Evolutionary conservation across 1,140 invertebrate species (phyloP).

Genomic region (Calliphora vicina): DNA sequence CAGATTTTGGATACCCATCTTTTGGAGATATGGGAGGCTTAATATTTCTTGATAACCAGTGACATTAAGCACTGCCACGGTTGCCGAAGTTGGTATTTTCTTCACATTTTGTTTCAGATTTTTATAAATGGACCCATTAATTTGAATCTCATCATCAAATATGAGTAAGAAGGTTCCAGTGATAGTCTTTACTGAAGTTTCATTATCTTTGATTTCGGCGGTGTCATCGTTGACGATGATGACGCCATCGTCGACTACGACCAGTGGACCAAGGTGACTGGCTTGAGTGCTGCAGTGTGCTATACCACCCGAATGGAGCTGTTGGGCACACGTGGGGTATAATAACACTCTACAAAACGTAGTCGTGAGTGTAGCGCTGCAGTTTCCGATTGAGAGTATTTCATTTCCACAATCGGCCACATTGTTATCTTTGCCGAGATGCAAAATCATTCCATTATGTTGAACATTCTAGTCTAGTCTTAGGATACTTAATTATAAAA

Average conservation of each 20-base stretch:
- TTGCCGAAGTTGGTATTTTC: slow-evolving; percentile 22
- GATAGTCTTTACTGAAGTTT: neutral
- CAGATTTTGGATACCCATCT: too few species aligned
- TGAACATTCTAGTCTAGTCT: too few species aligned
- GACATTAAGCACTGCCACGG: neutral
- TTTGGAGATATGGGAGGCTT: too few species aligned
- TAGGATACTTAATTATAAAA: too few species aligned
- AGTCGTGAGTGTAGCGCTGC: slow-evolving; percentile 8
- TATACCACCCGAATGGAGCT: neutral
- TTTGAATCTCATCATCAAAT: slow-evolving; percentile 10
- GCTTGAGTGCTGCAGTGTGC: neutral
- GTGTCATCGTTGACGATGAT: neutral
- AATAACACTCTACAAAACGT: neutral
- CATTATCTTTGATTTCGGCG: neutral
- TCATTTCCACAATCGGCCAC: slow-evolving; percentile 12
- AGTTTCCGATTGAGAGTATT: slow-evolving; percentile 20
- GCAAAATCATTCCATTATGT: neutral
- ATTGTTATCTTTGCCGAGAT: slow-evolving; percentile 9
- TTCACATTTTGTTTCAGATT: too few species aligned
- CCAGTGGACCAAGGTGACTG: neutral
- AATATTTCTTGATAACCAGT: too few species aligned
- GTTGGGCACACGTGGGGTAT: neutral
- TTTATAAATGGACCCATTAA: neutral
- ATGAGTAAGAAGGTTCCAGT: neutral
- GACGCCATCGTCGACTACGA: neutral